Percentiles rank a stretch among this genome's conserved stretches.
phyloP scores from a whole-genome alignment of 2,797 vertebrate genomes.

The Holocentrus rufus region DNA sequence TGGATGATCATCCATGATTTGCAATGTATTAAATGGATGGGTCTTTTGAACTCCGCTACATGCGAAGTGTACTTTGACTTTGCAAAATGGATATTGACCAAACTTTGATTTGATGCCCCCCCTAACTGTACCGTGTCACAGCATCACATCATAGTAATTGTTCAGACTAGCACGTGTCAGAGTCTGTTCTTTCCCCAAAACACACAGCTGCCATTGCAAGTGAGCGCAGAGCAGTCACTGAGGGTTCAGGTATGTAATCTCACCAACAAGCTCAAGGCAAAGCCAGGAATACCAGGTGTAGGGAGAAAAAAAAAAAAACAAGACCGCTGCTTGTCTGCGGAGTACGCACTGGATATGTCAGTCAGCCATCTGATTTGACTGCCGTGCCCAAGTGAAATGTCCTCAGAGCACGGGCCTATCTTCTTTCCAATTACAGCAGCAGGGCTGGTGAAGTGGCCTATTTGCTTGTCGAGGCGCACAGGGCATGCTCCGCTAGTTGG shows the following conservation, averaged over 20 bases:
- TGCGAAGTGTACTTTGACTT: conserved; percentile 47
- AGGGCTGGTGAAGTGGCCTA: conserved; percentile 61
- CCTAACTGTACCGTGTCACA: conserved; percentile 14
- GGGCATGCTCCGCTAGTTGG: conserved; percentile 44
- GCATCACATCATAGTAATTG: conserved; percentile 52
- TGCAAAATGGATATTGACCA: conserved; percentile 27
- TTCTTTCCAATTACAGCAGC: conserved; percentile 66
- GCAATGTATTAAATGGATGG: conserved; percentile 1
- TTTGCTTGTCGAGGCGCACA: conserved; percentile 66
- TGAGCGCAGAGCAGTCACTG: conserved; percentile 15
- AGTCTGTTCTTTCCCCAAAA: conserved; percentile 24
- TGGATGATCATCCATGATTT: conserved; percentile 27
- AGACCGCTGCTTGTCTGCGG: conserved; percentile 29
- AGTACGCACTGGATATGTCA: conserved; percentile 49
- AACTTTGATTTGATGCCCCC: conserved; percentile 49
- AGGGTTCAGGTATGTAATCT: conserved; percentile 34
- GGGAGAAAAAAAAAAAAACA: neutral
- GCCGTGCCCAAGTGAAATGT: conserved; percentile 53
- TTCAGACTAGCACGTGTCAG: conserved; percentile 40
- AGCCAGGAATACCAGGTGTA: conserved; percentile 16
- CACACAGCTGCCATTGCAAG: conserved; percentile 15
- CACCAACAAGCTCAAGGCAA: conserved; percentile 21
- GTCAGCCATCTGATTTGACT: conserved; percentile 54
- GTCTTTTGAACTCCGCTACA: conserved; percentile 13
- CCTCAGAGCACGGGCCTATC: conserved; percentile 51